Evolutionary conservation across 1,140 invertebrate species (phyloP).

Genomic region (Zophobas atratus): DNA sequence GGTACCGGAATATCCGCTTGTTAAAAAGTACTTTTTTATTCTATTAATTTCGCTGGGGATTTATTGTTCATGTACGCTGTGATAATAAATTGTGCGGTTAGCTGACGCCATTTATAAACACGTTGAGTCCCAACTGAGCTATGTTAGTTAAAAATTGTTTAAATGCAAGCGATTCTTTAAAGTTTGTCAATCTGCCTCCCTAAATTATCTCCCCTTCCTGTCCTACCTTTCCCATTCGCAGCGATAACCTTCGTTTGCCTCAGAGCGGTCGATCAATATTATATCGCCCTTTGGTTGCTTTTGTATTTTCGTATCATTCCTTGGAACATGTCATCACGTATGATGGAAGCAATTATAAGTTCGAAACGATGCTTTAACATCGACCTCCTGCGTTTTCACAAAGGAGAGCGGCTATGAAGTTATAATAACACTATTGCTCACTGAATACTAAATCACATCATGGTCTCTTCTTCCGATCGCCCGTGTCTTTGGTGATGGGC

Average conservation of each 20-base stretch:
- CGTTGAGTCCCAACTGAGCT: neutral
- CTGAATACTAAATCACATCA: slow-evolving; percentile 45
- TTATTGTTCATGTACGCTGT: slow-evolving; percentile 5
- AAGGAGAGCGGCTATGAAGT: slow-evolving; percentile 41
- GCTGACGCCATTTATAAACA: slow-evolving; percentile 19
- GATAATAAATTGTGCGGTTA: slow-evolving; percentile 16
- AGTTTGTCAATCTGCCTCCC: slow-evolving; percentile 34
- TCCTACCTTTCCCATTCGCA: slow-evolving; percentile 21
- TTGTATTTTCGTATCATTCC: slow-evolving; percentile 42
- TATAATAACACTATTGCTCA: slow-evolving; percentile 46
- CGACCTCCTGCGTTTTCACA: slow-evolving; percentile 45
- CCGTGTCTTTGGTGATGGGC: slow-evolving; percentile 12
- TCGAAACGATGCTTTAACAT: slow-evolving; percentile 45
- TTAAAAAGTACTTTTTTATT: slow-evolving; percentile 29
- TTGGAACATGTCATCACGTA: slow-evolving; percentile 46
- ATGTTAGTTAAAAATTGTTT: slow-evolving; percentile 39
- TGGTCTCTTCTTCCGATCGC: slow-evolving; percentile 8
- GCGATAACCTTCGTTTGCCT: slow-evolving; percentile 35
- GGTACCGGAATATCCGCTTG: slow-evolving; percentile 3
- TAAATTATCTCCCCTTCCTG: slow-evolving; percentile 36
- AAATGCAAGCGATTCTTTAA: slow-evolving; percentile 20
- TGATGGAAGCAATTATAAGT: slow-evolving; percentile 48
- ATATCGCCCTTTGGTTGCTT: slow-evolving; percentile 37
- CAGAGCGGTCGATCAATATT: slow-evolving; percentile 24
- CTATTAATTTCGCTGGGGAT: slow-evolving; percentile 24